Evolutionary conservation across 23 tunicate genomes (phyloP), one percentile per base, ranked within the genome.

Genomic region (Diplosoma virens): DNA sequence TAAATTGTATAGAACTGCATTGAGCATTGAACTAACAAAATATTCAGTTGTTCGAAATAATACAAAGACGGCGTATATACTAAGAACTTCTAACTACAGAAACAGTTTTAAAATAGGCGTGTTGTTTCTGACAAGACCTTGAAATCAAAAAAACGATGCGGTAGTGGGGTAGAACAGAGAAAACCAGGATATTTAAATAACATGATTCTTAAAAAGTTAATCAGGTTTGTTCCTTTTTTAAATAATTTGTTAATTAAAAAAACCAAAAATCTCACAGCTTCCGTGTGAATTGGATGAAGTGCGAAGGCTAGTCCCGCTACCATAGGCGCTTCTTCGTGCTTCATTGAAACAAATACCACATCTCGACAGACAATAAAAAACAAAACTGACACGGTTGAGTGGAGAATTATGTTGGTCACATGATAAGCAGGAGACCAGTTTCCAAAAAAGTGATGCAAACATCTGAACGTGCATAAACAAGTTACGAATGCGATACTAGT

Each of bases 241-340:
- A n/a, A n/a, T n/a, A n/a, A n/a, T n/a, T n/a, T n/a, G n/a, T n/a
- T n/a, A n/a, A n/a, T n/a, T n/a, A n/a, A n/a, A n/a, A n/a, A n/a
- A n/a, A n/a, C n/a, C n/a, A 14, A 7, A 41, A 7, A 5, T n/a
- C 81, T 68, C 17, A 89, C 96, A 31, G 96, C 96, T 71, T 89
- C 96, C 3, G 89, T 83, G 47, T 89, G 96, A 33, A 89, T 67
- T 0, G 96, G 96, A 52, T 89, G 96, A 9, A 78, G 22, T 9
- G 89, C 74, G 32, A 89, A 89, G 33, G 83, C 29, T 1, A 89
- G 0, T 2, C 89, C 96, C 9, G 70, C 59, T 6, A 89, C 33
- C 30, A 83, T 46, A 21, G 96, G 67, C 0, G 41, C 69, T 25
- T 24, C 36, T 16, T 20, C 5, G 21, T n/a, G n/a, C n/a, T 35